Evolutionary conservation across 2,113 vertebrate species (phyloP).

Genomic region (Passer montanus): DNA sequence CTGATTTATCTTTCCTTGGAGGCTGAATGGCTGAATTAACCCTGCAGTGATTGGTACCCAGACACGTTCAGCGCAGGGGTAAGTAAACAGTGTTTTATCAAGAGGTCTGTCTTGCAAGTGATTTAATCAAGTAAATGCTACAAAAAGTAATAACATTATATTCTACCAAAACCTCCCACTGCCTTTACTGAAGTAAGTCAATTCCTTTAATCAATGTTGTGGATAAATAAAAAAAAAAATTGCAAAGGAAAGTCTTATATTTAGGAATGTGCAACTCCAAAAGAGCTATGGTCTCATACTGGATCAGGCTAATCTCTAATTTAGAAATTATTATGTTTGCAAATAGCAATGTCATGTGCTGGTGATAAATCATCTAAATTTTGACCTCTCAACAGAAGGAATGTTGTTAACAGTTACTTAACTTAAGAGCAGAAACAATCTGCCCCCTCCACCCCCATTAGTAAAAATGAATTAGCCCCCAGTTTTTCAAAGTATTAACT

Average conservation of each 20-base stretch:
- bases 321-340: not conserved
- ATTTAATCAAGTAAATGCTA: conserved; percentile 3
- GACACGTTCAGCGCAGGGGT: not conserved
- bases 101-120: not conserved
- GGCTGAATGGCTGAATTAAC: not conserved
- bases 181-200: not conserved
- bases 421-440: not conserved
- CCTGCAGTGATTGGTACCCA: not conserved
- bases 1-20: not conserved
- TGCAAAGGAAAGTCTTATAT: not conserved
- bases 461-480: not conserved
- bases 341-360: not conserved
- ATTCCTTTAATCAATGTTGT: not conserved
- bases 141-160: not conserved
- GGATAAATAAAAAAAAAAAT: not conserved
- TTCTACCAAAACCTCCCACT: not conserved
- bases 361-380: conserved; percentile 10
- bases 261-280: not conserved
- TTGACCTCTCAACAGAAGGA: conserved; percentile 1
- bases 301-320: not conserved
- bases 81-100: conserved; percentile 28
- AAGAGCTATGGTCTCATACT: not conserved
- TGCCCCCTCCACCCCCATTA: not conserved
- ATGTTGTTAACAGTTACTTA: not conserved
- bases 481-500: not conserved